These are phyloP conservation scores for Macrostomum lignano DNA, from an alignment of 1,140 invertebrate species.

Conservation along the genomic window DNA sequence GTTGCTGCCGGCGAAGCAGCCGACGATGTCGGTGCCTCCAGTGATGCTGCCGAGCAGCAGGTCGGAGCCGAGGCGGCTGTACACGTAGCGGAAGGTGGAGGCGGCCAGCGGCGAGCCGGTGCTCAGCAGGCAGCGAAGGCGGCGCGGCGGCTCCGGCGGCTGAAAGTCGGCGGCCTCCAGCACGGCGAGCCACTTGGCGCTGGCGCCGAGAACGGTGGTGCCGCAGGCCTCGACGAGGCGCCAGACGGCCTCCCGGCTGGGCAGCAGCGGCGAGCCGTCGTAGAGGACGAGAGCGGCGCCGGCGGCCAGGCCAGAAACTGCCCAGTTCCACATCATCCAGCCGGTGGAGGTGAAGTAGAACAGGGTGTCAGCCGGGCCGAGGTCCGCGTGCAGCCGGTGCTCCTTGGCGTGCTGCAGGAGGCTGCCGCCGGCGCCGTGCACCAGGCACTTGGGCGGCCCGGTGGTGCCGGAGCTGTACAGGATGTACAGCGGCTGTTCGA, in stretches of 20 bases:
- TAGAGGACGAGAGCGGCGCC: conserved; percentile 33
- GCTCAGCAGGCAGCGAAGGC: conserved; percentile 31
- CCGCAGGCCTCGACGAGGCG: conserved; percentile 12
- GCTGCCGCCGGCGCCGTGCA: conserved; percentile 35
- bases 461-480: conserved; percentile 37
- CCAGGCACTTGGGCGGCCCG: conserved; percentile 36
- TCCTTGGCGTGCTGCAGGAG: too few relatives aligned
- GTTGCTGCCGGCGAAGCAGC: conserved; percentile 34
- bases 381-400: conserved; percentile 33
- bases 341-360: conserved; percentile 36
- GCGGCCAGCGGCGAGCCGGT: conserved; percentile 35
- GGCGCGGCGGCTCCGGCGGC: too few relatives aligned
- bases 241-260: conserved; percentile 11
- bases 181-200: conserved; percentile 34
- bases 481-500: conserved; percentile 35
- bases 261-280: conserved; percentile 34
- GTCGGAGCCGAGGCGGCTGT: conserved; percentile 31
- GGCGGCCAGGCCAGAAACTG: conserved; percentile 20
- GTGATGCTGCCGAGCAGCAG: conserved; percentile 33
- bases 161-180: too few relatives aligned
- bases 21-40: conserved; percentile 35
- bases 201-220: conserved; percentile 33
- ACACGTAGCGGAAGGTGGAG: conserved; percentile 33
- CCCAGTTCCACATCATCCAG: conserved; percentile 41
- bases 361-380: conserved; percentile 30